Base-by-base conservation (phyloP, 2,888 invertebrate genomes). In the Limenitis arthemis region DNA sequence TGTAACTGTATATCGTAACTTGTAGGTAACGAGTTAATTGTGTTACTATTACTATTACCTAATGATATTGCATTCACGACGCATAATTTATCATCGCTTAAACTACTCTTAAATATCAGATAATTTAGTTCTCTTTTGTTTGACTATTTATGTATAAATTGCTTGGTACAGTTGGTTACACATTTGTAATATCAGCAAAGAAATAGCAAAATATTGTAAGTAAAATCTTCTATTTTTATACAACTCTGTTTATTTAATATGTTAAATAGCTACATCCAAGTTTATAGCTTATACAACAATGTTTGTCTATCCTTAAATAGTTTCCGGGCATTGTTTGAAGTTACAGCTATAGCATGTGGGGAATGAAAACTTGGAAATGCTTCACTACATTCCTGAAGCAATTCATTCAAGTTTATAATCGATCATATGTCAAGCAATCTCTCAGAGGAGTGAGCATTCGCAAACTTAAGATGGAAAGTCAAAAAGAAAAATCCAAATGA, bases 21-120 rank as follows among this genome's bases (percentile, higher is more conserved):
- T 44, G 51, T 49, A 51, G 41, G 43, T 48, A 48, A 51, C 49
- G 42, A 28, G 12, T 52, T 52, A 52, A 55, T 55, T 52, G 51
- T 47, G 49, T 52, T 49, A 52, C 52, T 36, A 47, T 52, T 52
- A 49, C 49, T 38, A 39, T 51, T 51, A 55, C 55, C 51, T 47
- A 55, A 52, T 46, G 37, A 49, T 43, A 47, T 55, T 49, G 49
- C 43, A 47, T 36, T 47, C 11, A 31, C 41, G 37, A 32, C 37
- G 41, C 32, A 46, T 40, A 49, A 55, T 52, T 49, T 43, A 55
- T 49, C 47, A 49, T 33, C 44, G 37, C 12, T 30, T 9, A 11
- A 34, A 44, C 50, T 11, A 32, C 9, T 44, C 38, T 39, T 8
- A n/a, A 36, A 11, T 42, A 37, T 12, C 33, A 20, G 39, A 33